Evolutionary conservation across 1,140 invertebrate species (phyloP).

Genomic region (Drosophila ficusphila): DNA sequence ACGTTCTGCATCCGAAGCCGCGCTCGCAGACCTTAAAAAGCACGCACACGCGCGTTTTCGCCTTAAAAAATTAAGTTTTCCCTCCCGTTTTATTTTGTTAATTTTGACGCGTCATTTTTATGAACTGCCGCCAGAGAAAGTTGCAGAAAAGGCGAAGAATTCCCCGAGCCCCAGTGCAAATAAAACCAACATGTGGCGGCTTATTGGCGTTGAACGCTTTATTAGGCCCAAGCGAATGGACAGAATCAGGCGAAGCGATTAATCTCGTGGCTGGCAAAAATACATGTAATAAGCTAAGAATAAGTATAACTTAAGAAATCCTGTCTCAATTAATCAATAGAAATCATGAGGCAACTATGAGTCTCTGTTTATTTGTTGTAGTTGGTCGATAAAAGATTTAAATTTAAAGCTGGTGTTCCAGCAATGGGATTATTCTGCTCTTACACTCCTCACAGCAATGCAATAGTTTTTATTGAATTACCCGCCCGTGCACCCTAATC

Average conservation of each 20-base stretch:
- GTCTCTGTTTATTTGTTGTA: too few species aligned
- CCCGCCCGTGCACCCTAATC: slow-evolving; percentile 14
- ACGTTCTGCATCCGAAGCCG: slow-evolving; percentile 37
- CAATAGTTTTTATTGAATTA: slow-evolving; percentile 41
- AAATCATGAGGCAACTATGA: too few species aligned
- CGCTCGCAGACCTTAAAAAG: slow-evolving; percentile 25
- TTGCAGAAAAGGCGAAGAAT: slow-evolving; percentile 12
- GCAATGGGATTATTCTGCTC: neutral
- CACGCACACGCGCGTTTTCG: slow-evolving; percentile 71
- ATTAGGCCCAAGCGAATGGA: slow-evolving; percentile 51
- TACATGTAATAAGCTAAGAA: neutral
- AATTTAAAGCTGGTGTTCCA: too few species aligned
- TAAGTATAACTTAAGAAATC: neutral
- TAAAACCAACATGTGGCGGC: slow-evolving; percentile 49
- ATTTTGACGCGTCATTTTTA: slow-evolving; percentile 53
- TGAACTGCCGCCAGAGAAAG: slow-evolving; percentile 38
- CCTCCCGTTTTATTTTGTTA: slow-evolving; percentile 56
- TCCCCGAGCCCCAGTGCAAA: slow-evolving; percentile 17
- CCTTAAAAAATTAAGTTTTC: slow-evolving; percentile 33
- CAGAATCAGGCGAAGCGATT: slow-evolving; percentile 26
- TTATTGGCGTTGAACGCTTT: slow-evolving; percentile 66
- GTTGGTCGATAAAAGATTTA: too few species aligned
- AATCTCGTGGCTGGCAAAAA: slow-evolving; percentile 23
- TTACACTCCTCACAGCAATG: neutral
- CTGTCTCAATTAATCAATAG: too few species aligned